Conservation (phyloP, 2,888 invertebrate genomes). For the Alentia gelatinosa region DNA sequence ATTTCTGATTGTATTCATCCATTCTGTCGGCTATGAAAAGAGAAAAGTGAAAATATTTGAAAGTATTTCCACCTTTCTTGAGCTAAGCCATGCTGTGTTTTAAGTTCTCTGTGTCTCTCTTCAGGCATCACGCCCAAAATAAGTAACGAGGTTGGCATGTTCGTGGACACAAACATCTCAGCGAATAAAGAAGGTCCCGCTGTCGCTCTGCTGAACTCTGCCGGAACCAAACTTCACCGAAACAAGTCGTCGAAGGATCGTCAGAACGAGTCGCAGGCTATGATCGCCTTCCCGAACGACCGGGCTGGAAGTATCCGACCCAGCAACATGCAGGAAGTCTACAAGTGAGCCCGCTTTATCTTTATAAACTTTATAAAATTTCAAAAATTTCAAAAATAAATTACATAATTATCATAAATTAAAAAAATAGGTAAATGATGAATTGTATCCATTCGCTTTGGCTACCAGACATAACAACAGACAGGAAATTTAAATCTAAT, state of each 20-base stretch:
- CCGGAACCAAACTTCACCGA: conserved; percentile 71
- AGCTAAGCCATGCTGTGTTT: no score
- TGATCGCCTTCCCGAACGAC: conserved; percentile 80
- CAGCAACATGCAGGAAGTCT: conserved; percentile 72
- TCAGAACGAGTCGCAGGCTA: conserved; percentile 63
- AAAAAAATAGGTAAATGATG: no score
- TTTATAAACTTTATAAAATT: neutral
- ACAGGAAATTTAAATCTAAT: no score
- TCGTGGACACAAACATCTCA: conserved; percentile 74
- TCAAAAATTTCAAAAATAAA: no score
- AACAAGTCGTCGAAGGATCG: conserved; percentile 63
- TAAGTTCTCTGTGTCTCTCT: no score
- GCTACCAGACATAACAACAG: no score
- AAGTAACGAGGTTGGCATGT: conserved; percentile 79
- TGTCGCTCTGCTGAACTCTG: conserved; percentile 74
- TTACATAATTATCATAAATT: no score
- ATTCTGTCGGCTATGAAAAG: no score
- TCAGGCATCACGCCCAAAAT: conserved; percentile 80
- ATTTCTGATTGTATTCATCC: no score
- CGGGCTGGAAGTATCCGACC: conserved; percentile 78
- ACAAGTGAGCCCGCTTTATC: conserved; percentile 70
- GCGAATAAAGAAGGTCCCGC: conserved; percentile 70
- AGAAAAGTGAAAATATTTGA: no score
- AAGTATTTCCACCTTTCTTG: no score
- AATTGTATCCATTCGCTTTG: no score